phyloP scores from a whole-genome alignment of 2,888 invertebrate genomes.

The Lissocephala sabroskyi region DNA sequence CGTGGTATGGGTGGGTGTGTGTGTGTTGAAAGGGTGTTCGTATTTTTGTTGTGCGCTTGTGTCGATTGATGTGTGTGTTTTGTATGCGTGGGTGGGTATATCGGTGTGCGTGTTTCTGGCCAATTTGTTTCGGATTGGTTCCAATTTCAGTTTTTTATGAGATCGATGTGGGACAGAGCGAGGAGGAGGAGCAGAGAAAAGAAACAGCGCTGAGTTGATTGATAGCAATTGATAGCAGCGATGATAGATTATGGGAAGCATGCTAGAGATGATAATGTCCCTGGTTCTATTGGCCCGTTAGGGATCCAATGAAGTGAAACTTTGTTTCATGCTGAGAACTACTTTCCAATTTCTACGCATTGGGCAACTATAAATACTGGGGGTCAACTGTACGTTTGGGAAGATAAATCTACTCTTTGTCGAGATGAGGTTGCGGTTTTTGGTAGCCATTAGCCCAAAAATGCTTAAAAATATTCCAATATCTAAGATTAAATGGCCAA shows the following conservation, averaged over 20 bases:
- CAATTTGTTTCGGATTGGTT: conserved; percentile 39
- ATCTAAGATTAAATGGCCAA: conserved; percentile 48
- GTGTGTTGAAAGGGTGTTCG: too few species aligned
- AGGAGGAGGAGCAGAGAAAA: conserved; percentile 8
- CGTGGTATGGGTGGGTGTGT: conserved; percentile 15
- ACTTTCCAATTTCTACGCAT: neutral
- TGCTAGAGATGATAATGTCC: neutral
- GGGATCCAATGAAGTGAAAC: too few species aligned
- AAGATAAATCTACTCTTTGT: too few species aligned
- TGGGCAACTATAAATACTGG: neutral
- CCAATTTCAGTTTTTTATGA: conserved; percentile 9
- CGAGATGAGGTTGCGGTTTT: too few species aligned
- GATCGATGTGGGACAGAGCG: conserved; percentile 20
- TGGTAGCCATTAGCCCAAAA: conserved; percentile 32
- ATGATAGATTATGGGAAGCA: conserved; percentile 16
- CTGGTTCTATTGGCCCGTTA: too few species aligned
- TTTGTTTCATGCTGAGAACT: too few species aligned
- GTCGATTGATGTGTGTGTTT: conserved; percentile 9
- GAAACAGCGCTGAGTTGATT: conserved; percentile 10
- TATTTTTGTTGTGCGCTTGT: neutral
- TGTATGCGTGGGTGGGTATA: conserved; percentile 13
- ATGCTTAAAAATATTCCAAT: conserved; percentile 24
- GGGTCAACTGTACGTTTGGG: too few species aligned
- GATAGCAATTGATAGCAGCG: conserved; percentile 13
- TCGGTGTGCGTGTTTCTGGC: conserved; percentile 31